phyloP scores from a whole-genome alignment of 2,113 vertebrate species.

The Takifugu flavidus region DNA sequence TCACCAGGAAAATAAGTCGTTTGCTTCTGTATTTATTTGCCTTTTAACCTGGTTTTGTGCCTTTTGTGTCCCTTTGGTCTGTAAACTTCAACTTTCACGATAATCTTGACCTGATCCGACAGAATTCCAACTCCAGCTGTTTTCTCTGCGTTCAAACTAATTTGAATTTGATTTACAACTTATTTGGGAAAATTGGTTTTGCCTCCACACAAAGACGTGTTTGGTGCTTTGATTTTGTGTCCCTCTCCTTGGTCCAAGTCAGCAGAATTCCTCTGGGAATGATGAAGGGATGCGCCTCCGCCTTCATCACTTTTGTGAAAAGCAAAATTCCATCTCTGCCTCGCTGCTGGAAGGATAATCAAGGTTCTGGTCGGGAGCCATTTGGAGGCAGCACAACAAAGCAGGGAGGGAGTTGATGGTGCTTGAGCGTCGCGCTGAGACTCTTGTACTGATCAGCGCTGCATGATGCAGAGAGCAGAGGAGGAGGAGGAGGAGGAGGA shows the following conservation, averaged over 20 bases:
- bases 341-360: conserved; percentile 37
- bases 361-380: conserved; percentile 53
- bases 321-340: conserved; percentile 27
- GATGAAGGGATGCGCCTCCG: background rate
- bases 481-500: conserved; percentile 54
- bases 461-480: conserved; percentile 66
- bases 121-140: too few relatives aligned
- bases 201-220: too few relatives aligned
- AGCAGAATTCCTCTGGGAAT: conserved; percentile 3
- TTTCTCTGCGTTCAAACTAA: too few relatives aligned
- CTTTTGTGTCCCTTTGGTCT: too few relatives aligned
- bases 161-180: too few relatives aligned
- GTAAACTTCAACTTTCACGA: too few relatives aligned
- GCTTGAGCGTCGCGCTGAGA: conserved; percentile 28
- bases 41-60: too few relatives aligned
- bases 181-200: too few relatives aligned
- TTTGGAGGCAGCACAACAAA: conserved; percentile 58
- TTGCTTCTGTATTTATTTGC: too few relatives aligned
- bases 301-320: conserved; percentile 20
- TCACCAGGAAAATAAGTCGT: too few relatives aligned
- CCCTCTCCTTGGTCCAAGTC: conserved; percentile 1
- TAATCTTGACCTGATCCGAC: too few relatives aligned
- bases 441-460: conserved; percentile 66
- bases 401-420: conserved; percentile 41
- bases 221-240: too few relatives aligned